phyloP scores from a whole-genome alignment of 2,113 vertebrate genomes.

The Petroica traversi region DNA sequence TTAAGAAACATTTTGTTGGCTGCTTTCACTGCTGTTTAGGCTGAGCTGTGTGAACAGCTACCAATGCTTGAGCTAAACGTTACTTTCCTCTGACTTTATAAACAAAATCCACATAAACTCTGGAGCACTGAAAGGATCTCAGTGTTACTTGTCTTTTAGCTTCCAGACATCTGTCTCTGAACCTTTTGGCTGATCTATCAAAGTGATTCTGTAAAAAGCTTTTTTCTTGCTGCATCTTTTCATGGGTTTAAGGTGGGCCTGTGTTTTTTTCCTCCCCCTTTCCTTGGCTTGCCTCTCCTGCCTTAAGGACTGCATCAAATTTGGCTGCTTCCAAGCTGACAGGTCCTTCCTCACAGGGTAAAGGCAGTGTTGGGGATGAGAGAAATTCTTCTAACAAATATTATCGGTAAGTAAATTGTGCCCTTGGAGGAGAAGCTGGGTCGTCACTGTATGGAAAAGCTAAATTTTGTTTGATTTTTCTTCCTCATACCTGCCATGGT shows the following conservation, averaged over 20 bases:
- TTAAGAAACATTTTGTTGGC: neutral
- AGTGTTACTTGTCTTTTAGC: neutral
- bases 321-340: slow-evolving; percentile 78
- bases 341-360: slow-evolving; percentile 78
- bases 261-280: slow-evolving; percentile 40
- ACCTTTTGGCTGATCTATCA: slow-evolving; percentile 29
- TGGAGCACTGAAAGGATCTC: neutral
- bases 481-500: neutral
- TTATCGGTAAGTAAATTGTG: slow-evolving; percentile 75
- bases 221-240: slow-evolving; percentile 1
- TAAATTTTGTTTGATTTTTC: neutral
- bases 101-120: neutral
- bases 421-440: neutral
- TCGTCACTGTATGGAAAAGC: neutral
- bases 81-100: neutral
- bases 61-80: neutral
- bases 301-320: slow-evolving; percentile 77
- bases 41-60: neutral
- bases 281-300: slow-evolving; percentile 58
- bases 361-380: slow-evolving; percentile 80
- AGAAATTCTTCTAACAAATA: slow-evolving; percentile 82
- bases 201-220: slow-evolving; percentile 34
- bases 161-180: neutral
- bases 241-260: slow-evolving; percentile 60
- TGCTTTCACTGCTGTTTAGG: neutral